phyloP scores from a whole-genome alignment of 64 coral and sea anemone species.

The Dendrophyllia cribrosa region DNA sequence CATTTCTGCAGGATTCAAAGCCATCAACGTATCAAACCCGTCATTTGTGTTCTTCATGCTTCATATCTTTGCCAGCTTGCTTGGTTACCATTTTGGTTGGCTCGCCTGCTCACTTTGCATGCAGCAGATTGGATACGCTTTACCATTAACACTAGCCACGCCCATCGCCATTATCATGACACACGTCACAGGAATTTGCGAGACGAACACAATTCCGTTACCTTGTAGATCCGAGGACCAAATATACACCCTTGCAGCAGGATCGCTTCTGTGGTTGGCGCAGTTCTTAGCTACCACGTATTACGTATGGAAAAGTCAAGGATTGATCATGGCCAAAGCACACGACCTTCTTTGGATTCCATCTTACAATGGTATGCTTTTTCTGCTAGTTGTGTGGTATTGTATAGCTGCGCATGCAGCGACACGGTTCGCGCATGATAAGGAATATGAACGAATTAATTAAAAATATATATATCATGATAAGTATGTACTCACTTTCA shows the following conservation, averaged over 20 bases:
- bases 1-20: background rate
- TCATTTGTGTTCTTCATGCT: constrained; percentile 30
- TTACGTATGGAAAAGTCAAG: constrained; percentile 49
- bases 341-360: constrained; percentile 62
- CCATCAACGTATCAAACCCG: background rate
- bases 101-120: constrained; percentile 59
- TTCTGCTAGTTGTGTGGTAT: background rate
- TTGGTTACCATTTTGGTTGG: constrained; percentile 74
- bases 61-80: constrained; percentile 52
- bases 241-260: constrained; percentile 2
- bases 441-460: no score
- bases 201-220: background rate
- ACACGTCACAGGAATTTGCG: constrained; percentile 1
- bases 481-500: no score
- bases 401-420: no score
- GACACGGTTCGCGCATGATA: no score
- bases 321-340: constrained; percentile 61
- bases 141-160: constrained; percentile 64
- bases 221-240: constrained; percentile 17
- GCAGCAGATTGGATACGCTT: constrained; percentile 45
- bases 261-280: constrained; percentile 1
- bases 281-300: constrained; percentile 58
- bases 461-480: no score
- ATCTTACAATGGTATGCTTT: constrained; percentile 50
- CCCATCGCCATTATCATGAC: constrained; percentile 18